These are phyloP conservation scores for Limnephilus lunatus DNA, from an alignment of 2,888 invertebrate species.

Conservation along the genomic window DNA sequence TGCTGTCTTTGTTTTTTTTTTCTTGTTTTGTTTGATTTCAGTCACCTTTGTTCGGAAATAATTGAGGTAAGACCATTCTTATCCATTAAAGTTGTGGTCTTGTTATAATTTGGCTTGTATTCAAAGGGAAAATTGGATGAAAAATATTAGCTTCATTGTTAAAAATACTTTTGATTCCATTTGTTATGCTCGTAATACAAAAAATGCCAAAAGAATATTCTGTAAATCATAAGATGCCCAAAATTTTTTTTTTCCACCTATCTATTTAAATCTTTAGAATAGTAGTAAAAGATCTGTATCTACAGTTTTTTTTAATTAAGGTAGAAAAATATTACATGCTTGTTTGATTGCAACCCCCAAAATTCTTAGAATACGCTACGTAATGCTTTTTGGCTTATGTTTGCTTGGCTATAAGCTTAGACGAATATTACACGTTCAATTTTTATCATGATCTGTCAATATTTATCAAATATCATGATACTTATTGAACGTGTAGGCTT, in stretches of 20 bases:
- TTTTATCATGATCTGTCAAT: too few species aligned
- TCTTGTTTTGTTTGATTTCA: neutral
- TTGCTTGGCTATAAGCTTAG: too few species aligned
- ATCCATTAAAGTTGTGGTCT: neutral
- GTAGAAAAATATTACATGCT: too few species aligned
- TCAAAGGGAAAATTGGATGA: neutral
- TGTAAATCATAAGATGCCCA: neutral
- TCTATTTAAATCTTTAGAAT: neutral
- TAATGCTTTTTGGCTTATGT: too few species aligned
- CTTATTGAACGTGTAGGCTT: too few species aligned
- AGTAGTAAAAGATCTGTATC: neutral
- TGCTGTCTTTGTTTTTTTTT: neutral
- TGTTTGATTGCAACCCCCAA: too few species aligned
- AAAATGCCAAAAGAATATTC: neutral
- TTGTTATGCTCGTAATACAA: neutral
- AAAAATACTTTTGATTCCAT: neutral
- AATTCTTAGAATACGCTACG: too few species aligned
- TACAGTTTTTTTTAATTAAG: too few species aligned
- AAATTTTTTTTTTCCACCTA: neutral
- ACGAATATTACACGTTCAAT: too few species aligned
- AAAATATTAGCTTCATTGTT: neutral
- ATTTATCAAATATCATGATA: too few species aligned
- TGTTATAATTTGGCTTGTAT: neutral
- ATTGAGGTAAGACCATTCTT: neutral
- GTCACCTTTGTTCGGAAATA: neutral